phyloP scores from a whole-genome alignment of 1,140 invertebrate species.

The Charaxes varanes region DNA sequence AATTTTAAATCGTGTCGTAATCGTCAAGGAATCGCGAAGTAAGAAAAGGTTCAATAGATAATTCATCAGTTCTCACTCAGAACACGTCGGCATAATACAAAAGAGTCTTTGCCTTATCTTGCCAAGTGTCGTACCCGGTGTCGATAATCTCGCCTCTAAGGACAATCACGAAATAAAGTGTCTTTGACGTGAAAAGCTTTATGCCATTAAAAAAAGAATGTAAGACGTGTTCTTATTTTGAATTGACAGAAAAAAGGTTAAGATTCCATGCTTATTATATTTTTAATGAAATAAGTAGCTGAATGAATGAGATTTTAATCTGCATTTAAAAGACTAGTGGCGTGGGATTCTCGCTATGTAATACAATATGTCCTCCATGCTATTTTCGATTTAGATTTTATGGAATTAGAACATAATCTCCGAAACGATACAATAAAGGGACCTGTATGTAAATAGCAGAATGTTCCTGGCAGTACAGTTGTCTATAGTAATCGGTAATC shows the following conservation, averaged over 20 bases:
- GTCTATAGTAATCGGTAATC: no score
- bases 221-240: slow-evolving; percentile 9
- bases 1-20: slow-evolving; percentile 2
- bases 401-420: no score
- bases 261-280: slow-evolving; percentile 26
- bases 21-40: neutral
- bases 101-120: slow-evolving; percentile 17
- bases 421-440: no score
- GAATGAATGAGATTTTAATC: slow-evolving; percentile 34
- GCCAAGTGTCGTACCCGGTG: slow-evolving; percentile 36
- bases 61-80: slow-evolving; percentile 46
- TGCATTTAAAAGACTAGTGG: neutral
- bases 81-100: slow-evolving; percentile 30
- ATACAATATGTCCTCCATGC: no score
- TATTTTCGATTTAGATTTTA: no score
- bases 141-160: slow-evolving; percentile 50
- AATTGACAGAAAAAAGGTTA: slow-evolving; percentile 6
- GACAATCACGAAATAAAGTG: slow-evolving; percentile 28
- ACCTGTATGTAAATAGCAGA: no score
- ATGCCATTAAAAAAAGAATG: neutral
- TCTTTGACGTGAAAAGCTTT: slow-evolving; percentile 16
- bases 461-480: no score
- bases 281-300: slow-evolving; percentile 54
- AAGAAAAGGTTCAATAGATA: slow-evolving; percentile 19
- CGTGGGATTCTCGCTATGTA: slow-evolving; percentile 15